Evolutionary conservation across 1,140 invertebrate species (phyloP).

Genomic region (Mactra quadrangularis): DNA sequence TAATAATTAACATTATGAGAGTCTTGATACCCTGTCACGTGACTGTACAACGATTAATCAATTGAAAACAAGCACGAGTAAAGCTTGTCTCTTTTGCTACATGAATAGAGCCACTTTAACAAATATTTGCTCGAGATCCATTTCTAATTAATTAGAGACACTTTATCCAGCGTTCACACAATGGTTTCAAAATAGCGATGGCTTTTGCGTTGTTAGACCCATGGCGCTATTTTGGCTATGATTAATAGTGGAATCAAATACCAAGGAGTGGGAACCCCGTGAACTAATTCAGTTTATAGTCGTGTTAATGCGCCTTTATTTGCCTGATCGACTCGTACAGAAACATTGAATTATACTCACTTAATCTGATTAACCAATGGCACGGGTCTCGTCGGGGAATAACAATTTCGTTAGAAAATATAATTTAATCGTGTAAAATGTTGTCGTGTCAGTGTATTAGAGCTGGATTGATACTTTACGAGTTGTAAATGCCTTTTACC

Average conservation of each 20-base stretch:
- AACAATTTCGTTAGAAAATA: slow-evolving; percentile 20
- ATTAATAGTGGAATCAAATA: slow-evolving; percentile 62
- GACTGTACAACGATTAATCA: slow-evolving; percentile 34
- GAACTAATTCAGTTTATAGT: slow-evolving; percentile 58
- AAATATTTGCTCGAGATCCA: slow-evolving; percentile 59
- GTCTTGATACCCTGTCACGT: background rate
- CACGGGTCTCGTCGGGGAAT: background rate
- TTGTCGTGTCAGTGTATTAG: background rate
- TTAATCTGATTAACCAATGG: slow-evolving; percentile 57
- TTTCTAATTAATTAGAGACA: slow-evolving; percentile 60
- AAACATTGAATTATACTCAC: slow-evolving; percentile 59
- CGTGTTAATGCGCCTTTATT: slow-evolving; percentile 58
- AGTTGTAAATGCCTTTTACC: no score
- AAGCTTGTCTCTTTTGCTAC: background rate
- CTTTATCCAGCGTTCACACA: slow-evolving; percentile 37
- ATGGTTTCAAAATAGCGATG: slow-evolving; percentile 37
- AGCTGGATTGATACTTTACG: no score
- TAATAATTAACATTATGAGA: slow-evolving; percentile 33
- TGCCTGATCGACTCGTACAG: slow-evolving; percentile 21
- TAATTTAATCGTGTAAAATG: slow-evolving; percentile 16
- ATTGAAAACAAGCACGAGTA: slow-evolving; percentile 42
- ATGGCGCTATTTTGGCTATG: slow-evolving; percentile 43
- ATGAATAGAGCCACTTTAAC: slow-evolving; percentile 47
- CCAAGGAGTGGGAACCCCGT: slow-evolving; percentile 34
- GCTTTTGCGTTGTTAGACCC: slow-evolving; percentile 44